Evolutionary conservation across 1,140 invertebrate species (phyloP), one percentile per base, ranked within the genome.

Genomic region (Idris sp.): DNA sequence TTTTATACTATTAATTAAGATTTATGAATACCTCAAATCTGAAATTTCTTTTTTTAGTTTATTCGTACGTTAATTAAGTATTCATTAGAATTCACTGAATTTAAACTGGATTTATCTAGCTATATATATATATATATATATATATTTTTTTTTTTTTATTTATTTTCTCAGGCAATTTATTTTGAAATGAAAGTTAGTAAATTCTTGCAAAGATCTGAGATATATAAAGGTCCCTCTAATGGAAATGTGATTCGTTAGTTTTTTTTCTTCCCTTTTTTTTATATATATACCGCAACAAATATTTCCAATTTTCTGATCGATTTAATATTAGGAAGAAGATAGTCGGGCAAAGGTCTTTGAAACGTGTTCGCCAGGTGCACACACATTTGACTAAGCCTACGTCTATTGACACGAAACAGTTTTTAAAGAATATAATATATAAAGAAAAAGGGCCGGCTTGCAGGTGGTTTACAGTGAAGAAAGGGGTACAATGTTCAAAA

Each of bases 281-380:
- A 61, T 54, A 53, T 72, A 33, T 9, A n/a, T 9, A 19, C 41
- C 30, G 44, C 38, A 54, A 59, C 58, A 64, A 56, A 62, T 62
- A 59, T 72, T 64, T 72, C 49, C 68, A 49, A 72, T 64, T 72
- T 64, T 72, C 68, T 72, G 44, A 72, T 49, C 56, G 43, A 72
- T 64, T 59, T 53, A 71, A 54, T 61, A 43, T 58, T 43, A 9
- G 43, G n/a, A n/a, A n/a, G n/a, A n/a, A n/a, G n/a, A n/a, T 28
- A 28, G 41, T 43, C 31, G 58, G 40, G 64, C 36, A 68, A 36
- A 53, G 53, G 28, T 46, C 22, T 56, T 35, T 10, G 35, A 58
- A 51, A 58, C 43, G 35, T 40, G 36, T 33, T 40, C 10, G 56
- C 67, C 67, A 71, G 67, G 67, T 71, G 67, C 38, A 16, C 48